These are phyloP conservation scores for Beroe forskalii DNA, from an alignment of 37 sponge, comb jelly and placozoan species.

Conservation along the genomic window DNA sequence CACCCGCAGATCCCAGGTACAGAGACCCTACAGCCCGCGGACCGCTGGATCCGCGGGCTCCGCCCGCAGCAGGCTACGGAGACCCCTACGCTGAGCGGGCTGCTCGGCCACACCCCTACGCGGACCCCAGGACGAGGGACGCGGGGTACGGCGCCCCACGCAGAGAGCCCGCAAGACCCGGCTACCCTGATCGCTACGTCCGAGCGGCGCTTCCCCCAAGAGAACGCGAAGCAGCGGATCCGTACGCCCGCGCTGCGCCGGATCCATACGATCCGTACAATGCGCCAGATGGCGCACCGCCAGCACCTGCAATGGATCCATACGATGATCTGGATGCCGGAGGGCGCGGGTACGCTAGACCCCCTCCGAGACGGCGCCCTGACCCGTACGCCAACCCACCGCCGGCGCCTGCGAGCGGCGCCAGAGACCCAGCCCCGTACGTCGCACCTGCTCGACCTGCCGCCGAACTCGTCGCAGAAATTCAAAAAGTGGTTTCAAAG, in stretches of 20 bases:
- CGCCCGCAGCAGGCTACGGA: neutral
- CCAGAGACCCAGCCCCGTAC: neutral
- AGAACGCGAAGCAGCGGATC: neutral
- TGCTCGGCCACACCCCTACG: neutral
- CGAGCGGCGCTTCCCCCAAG: neutral
- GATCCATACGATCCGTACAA: neutral
- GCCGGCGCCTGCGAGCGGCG: neutral
- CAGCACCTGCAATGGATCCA: neutral
- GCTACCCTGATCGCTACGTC: neutral
- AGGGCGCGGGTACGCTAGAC: neutral
- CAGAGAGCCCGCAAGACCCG: too few relatives aligned
- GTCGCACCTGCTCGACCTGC: conserved; percentile 59
- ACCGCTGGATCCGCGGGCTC: neutral
- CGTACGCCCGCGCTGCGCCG: neutral
- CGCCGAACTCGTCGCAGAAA: neutral
- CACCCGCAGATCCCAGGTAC: neutral
- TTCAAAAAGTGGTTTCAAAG: neutral
- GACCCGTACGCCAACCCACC: neutral
- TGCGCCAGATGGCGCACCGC: neutral
- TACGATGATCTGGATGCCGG: conserved; percentile 26
- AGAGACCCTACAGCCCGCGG: neutral
- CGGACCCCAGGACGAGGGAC: neutral
- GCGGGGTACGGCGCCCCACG: neutral
- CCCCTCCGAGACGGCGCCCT: neutral
- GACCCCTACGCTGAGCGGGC: neutral